Base-by-base conservation (phyloP, 2,113 vertebrate genomes). In the Amphiprion ocellaris region DNA sequence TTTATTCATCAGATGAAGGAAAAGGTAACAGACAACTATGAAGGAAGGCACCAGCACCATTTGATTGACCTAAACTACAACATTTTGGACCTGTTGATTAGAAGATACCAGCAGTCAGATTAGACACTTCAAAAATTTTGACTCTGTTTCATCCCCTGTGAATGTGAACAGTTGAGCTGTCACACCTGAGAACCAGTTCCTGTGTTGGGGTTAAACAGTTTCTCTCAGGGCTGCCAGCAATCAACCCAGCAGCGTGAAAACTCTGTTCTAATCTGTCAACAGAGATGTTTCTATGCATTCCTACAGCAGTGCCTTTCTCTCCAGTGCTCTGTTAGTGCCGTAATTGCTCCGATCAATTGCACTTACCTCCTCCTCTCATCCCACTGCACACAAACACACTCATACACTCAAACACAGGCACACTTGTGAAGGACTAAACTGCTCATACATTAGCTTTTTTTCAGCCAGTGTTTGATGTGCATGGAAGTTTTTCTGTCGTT, bases 321-420 rank as follows among this genome's bases (percentile, higher is more conserved):
- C 28, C 61, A 28, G 21, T 52, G 15, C 56, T 53, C 70, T 41
- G 60, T 30, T 39, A 65, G 74, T 24, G 60, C 67, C 64, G 71
- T 64, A 77, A 80, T 80, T 54, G 53, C 52, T 73, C 7, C 16
- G 62, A 83, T 77, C 76, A 65, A 55, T 73, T 72, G 37, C 67
- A 73, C 68, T 75, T 59, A 67, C 54, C 66, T 46, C 60, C 37
- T 64, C 59, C 46, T 60, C 60, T 67, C n/a, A 65, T 56, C n/a
- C 24, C 30, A 33, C 14, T n/a, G 17, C 54, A 67, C 55, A 59
- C 19, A 68, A 26, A 75, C 21, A 52, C 56, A 69, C 63, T 37
- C 44, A 71, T 12, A 44, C 39, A 67, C 15, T 37, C 37, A 63
- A 16, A 47, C 19, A 16, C 11, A 52, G 1, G 55, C 59, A 46